phyloP scores from a whole-genome alignment of 2,888 invertebrate genomes.

The Aphelenchoides bicaudatus region DNA sequence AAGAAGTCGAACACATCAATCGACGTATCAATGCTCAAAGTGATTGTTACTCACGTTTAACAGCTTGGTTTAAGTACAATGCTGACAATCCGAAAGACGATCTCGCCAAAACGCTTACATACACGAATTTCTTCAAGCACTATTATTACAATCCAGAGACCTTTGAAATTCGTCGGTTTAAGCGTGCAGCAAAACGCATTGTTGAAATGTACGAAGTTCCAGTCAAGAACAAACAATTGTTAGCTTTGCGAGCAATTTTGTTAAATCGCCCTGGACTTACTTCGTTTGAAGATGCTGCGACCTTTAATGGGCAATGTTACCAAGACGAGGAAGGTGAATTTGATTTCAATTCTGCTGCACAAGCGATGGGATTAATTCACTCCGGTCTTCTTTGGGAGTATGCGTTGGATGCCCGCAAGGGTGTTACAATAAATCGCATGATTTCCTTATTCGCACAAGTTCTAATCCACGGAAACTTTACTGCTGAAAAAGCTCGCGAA shows the following conservation, averaged over 20 bases:
- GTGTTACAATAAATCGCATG: background rate
- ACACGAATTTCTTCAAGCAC: background rate
- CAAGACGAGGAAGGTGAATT: background rate
- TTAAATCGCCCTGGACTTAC: background rate
- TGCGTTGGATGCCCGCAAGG: background rate
- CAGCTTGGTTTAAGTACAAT: background rate
- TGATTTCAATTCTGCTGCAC: background rate
- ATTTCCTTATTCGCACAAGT: slow-evolving; percentile 11
- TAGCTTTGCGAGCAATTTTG: slow-evolving; percentile 9
- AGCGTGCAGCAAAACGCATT: background rate
- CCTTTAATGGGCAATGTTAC: background rate
- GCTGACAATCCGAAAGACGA: background rate
- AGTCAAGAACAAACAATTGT: background rate
- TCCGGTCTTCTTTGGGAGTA: background rate
- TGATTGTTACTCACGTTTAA: background rate
- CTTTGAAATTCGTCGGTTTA: background rate
- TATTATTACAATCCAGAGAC: background rate
- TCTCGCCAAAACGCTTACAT: background rate
- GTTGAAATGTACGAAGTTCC: slow-evolving; percentile 9
- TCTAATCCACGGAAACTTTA: background rate
- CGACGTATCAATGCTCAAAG: background rate
- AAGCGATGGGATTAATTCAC: background rate
- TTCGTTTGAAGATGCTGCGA: background rate
- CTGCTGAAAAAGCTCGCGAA: background rate
- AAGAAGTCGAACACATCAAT: background rate